Percentiles rank a stretch among this genome's conserved stretches.
Conservation (phyloP, 2,888 invertebrate species). For the Cataglyphis livida region DNA sequence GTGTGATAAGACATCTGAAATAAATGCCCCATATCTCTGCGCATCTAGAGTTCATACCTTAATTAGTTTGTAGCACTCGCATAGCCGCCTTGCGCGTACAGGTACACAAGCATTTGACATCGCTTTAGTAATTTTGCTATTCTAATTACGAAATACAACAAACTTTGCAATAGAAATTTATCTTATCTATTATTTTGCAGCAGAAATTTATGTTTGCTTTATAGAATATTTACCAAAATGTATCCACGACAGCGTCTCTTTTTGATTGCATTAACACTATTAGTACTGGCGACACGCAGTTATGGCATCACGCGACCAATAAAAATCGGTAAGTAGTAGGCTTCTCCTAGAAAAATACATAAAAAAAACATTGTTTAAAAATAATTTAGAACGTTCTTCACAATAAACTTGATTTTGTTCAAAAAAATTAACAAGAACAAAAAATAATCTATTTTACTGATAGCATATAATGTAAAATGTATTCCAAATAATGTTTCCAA, state of each 20-base stretch:
- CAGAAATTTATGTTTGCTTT: not conserved
- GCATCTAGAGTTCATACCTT: not conserved
- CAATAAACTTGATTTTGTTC: not conserved
- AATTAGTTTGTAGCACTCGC: not conserved
- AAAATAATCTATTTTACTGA: not conserved
- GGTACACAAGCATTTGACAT: not conserved
- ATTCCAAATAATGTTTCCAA: not conserved
- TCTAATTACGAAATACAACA: not conserved
- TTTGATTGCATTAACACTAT: slow-evolving; percentile 28
- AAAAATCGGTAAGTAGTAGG: slow-evolving; percentile 67
- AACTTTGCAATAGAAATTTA: not conserved
- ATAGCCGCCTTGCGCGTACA: not conserved
- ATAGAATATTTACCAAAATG: slow-evolving; percentile 44
- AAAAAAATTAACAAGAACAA: not conserved
- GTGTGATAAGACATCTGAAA: not conserved
- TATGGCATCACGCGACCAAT: slow-evolving; percentile 48
- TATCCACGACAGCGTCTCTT: not conserved
- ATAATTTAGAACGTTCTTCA: not conserved
- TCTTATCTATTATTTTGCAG: not conserved
- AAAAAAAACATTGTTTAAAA: not conserved
- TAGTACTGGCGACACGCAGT: slow-evolving; percentile 21
- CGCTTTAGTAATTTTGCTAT: not conserved
- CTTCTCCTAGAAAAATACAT: not conserved
- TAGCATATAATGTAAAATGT: not conserved
- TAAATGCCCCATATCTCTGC: not conserved